Evolutionary conservation across 2,113 vertebrate genomes (phyloP), one percentile per base, ranked within the genome.

Genomic region (Chrysochloris asiatica): DNA sequence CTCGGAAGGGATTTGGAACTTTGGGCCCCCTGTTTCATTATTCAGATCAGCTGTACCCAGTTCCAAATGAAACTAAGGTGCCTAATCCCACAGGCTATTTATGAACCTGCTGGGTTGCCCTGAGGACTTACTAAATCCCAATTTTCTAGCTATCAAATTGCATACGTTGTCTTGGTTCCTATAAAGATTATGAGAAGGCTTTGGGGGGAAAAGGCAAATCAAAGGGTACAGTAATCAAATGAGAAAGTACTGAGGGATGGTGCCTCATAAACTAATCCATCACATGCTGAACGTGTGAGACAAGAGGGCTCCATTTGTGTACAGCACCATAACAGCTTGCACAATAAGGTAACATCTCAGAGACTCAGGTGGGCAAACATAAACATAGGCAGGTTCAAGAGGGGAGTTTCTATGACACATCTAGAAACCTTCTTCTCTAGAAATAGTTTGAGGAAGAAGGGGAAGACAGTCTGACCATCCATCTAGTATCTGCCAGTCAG

Each of bases 1-100:
- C 96, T 96, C 96, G 91, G 94, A 97, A 90, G 95, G 95, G 97
- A 97, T 97, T 97, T 97, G 96, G 97, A 97, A 98, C 97, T 98
- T 99, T 98, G 98, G 97, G 98, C 98, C 98, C 98, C 97, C 97
- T 97, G 83, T 98, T 98, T 99, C 98, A 99, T 99, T 99, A 99
- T 99, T 99, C 98, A 98, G 98, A 98, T 98, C 98, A 98, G 98
- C 97, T 98, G 98, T 98, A 98, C 98, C 98, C 98, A 98, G 98
- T 98, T 98, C 98, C 97, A 98, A 98, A 98, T 98, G 96, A 98
- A 98, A 98, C 98, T 97, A 98, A 92, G 83, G 61, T 98, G 98
- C 98, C 98, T 97, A 97, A 98, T 98, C 98, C 98, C 97, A 98
- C 91, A 96, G 96, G 97, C 96, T 98, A 99, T 99, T 98, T 98